Conservation (phyloP, 2,797 vertebrate species). For the Danio aesculapii region DNA sequence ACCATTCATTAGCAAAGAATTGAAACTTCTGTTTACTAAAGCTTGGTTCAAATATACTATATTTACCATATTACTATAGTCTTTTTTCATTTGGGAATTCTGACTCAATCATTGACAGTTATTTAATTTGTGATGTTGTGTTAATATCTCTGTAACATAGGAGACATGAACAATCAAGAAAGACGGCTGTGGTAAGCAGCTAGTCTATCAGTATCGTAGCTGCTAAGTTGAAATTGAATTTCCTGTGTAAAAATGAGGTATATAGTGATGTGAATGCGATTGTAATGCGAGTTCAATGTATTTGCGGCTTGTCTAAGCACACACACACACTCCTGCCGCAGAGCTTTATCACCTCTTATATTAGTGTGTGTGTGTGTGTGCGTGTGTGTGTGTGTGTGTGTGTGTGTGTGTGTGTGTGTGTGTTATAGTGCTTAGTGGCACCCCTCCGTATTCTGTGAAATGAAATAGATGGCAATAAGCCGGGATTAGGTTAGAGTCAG, state of each 20-base stretch:
- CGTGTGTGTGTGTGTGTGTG: not conserved
- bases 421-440: constrained; percentile 38
- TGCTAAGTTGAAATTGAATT: constrained; percentile 17
- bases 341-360: constrained; percentile 3
- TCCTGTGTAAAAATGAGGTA: constrained; percentile 7
- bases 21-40: too few species aligned
- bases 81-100: too few species aligned
- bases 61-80: too few species aligned
- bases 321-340: not conserved
- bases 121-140: not conserved
- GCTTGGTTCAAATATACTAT: too few species aligned
- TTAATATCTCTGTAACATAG: not conserved
- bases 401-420: not conserved
- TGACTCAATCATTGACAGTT: too few species aligned
- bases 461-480: constrained; percentile 61
- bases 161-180: not conserved
- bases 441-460: constrained; percentile 41
- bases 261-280: constrained; percentile 6
- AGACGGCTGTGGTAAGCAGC: not conserved
- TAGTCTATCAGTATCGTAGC: not conserved
- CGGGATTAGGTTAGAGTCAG: constrained; percentile 71
- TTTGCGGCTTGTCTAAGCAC: not conserved
- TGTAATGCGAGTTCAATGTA: not conserved
- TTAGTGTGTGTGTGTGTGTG: not conserved
- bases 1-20: too few species aligned